A percentile compares a stretch with the other conserved stretches of the same genome.
Conservation (phyloP, 2,888 invertebrate species). For the Stenodema calcarata region DNA sequence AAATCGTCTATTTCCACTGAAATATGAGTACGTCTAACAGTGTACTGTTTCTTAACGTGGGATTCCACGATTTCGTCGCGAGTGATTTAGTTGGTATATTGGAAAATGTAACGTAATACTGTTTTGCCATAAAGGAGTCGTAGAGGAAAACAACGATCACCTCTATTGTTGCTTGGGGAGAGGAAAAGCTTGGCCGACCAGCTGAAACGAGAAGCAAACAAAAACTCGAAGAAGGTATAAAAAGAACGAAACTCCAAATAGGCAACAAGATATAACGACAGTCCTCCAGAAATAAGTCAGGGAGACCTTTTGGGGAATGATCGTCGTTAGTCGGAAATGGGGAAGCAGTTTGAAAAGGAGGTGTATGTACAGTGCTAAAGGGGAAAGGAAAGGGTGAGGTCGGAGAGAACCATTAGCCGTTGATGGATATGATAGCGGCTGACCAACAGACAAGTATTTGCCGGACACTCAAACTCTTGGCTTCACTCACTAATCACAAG, state of each 20-base stretch:
- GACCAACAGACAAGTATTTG: slow-evolving; percentile 42
- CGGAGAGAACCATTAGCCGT: slow-evolving; percentile 29
- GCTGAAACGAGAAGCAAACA: slow-evolving; percentile 6
- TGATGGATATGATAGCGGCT: slow-evolving; percentile 42
- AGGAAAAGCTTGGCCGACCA: background rate
- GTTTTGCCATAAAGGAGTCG: background rate
- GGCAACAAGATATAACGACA: background rate
- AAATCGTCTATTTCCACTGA: too few relatives aligned
- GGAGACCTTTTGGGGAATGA: background rate
- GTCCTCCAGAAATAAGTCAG: slow-evolving; percentile 3
- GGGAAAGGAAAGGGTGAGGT: background rate
- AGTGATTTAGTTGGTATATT: too few relatives aligned
- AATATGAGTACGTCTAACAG: too few relatives aligned
- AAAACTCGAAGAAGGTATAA: background rate
- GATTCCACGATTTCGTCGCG: too few relatives aligned
- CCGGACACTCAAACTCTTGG: slow-evolving; percentile 39
- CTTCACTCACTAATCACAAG: slow-evolving; percentile 34
- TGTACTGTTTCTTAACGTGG: too few relatives aligned
- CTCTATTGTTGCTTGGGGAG: background rate
- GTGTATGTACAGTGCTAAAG: background rate
- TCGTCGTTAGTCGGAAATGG: slow-evolving; percentile 28
- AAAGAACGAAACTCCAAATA: background rate
- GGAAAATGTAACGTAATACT: background rate
- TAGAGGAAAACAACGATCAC: background rate
- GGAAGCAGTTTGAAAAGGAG: slow-evolving; percentile 17